Conservation (phyloP, 2,888 invertebrate species). For the Melanotus villosus region DNA sequence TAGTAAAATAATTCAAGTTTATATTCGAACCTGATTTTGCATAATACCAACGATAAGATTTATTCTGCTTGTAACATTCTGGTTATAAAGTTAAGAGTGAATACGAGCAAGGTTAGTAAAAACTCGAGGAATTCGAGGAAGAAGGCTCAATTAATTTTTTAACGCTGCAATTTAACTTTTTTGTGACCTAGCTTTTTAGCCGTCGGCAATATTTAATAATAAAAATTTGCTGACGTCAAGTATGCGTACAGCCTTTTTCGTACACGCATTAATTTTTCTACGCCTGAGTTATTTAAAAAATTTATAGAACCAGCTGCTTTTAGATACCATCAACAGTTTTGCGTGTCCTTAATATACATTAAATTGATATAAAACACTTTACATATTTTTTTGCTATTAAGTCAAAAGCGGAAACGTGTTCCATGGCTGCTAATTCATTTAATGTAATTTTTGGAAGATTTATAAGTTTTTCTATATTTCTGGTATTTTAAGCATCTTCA, state of each 20-base stretch:
- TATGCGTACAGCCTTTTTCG: constrained; percentile 10
- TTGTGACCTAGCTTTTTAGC: constrained; percentile 5
- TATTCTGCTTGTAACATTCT: no score
- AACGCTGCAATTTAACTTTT: constrained; percentile 12
- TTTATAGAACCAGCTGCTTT: neutral
- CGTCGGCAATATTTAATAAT: neutral
- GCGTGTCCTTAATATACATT: neutral
- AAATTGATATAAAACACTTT: no score
- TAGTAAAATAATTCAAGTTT: no score
- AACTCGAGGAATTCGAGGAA: constrained; percentile 16
- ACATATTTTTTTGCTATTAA: no score
- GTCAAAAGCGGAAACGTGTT: no score
- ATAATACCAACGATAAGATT: no score
- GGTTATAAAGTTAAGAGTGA: constrained; percentile 1
- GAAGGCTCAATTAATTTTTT: constrained; percentile 27
- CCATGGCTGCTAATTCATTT: no score
- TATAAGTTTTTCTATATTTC: no score
- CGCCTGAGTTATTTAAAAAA: neutral
- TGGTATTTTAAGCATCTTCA: no score
- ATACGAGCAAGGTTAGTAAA: constrained; percentile 3
- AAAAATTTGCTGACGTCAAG: neutral
- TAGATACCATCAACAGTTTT: neutral
- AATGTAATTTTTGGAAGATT: no score
- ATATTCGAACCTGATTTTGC: no score
- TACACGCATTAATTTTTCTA: constrained; percentile 8